Evolutionary conservation across 92 coral and sea anemone species (phyloP), one percentile per base, ranked within the genome.

Genomic region (Palythoa grandiflora): DNA sequence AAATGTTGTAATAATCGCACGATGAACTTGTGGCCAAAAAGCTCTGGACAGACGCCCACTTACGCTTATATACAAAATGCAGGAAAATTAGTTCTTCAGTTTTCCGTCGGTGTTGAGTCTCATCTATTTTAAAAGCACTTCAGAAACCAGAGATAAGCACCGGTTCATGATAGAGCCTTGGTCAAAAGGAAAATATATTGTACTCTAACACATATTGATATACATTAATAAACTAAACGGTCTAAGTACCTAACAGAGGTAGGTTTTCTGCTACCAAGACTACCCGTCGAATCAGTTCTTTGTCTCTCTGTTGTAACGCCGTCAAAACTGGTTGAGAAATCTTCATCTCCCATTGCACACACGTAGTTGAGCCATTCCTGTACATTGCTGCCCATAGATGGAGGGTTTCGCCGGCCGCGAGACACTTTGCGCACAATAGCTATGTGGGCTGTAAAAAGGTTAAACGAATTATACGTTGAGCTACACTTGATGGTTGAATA

Each of bases 371-470:
- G 89, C 99, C 99, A 97, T 74, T 97, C 99, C 86, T 94, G 93
- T 53, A 95, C 99, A 37, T 93, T 93, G 73, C 99, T 97, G 38
- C 99, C 99, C 99, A 97, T 97, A 13, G 99, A 95, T 1, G 99
- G 99, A 53, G 99, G 99, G 84, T 95, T 97, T 38, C 99, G 92
- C 37, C 97, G 92, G 60, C 99, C 99, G 40, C 99, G 94, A 13
- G 98, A 89, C 19, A 97, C 99, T 83, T 97, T 97, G 53, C 96
- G 98, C 35, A 97, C 93, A 66, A 93, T 87, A 50, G 94, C 98
- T 76, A 96, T 91, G 79, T 95, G 93, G 44, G 94, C 99, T 97
- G 83, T 68, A 61, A 68, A 59, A 63, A 6, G 53, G 38, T 68
- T 68, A 12, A 55, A 36, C 37, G 20, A 37, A 38, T 37, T 20